Evolutionary conservation across 2,113 vertebrate species (phyloP), one percentile per base, ranked within the genome.

Genomic region (Takifugu flavidus): DNA sequence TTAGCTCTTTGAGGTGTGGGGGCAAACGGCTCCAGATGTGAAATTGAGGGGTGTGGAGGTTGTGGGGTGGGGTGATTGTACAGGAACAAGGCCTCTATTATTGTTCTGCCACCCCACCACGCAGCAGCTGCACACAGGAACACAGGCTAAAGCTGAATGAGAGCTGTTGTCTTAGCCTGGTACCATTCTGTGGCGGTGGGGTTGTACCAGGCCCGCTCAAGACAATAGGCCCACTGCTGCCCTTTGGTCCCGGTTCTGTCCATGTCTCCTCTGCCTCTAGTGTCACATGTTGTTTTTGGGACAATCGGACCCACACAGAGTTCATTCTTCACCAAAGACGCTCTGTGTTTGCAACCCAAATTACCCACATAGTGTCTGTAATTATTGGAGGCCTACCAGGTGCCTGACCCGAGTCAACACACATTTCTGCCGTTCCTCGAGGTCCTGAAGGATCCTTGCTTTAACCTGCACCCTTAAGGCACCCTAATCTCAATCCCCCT

Each of bases 51-150:
- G 62, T 56, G 3, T 29, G 75, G 80, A 77, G 62, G 67, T 52
- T 10, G 20, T 20, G 70, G 64, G 70, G 54, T 56, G 67, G 76
- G 78, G 72, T 62, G 72, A 74, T 61, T 44, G 65, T 14, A 67
- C 76, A 51, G 52, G 79, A 88, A 91, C 88, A 91, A 91, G 81
- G 80, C 72, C 65, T 62, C 75, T 50, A 79, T 88, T 91, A 88
- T 90, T 66, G 53, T 66, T 66, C 46, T 71, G 63, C 80, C 69
- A 72, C 75, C 75, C 64, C 56, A 59, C 72, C 76, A 53, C 62
- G 61, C 65, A 56, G 70, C 85, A 86, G 85, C 87, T 89, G 89
- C 88, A 85, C 67, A 77, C 52, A 66, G 80, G 55, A 67, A 50
- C 56, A 13, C 44, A 15, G 62, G 55, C 58, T 85, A 71, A 89